Conservation (phyloP, 2,797 vertebrate species). For the Coccyzus lansbergi region DNA sequence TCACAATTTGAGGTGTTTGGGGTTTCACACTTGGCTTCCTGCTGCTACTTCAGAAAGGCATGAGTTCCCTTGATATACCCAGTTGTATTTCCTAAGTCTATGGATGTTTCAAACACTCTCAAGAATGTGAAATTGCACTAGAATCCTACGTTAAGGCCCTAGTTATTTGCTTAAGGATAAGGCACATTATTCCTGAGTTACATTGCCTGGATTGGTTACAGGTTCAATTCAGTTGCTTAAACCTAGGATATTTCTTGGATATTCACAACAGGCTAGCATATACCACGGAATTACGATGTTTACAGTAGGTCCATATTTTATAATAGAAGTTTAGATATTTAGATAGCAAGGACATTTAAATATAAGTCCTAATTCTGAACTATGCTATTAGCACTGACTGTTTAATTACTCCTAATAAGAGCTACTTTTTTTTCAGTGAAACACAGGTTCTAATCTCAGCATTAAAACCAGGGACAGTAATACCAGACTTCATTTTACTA, state of each 20-base stretch:
- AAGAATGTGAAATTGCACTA: background rate
- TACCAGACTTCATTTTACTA: background rate
- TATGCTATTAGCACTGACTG: background rate
- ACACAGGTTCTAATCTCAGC: background rate
- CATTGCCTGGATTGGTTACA: background rate
- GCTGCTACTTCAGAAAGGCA: background rate
- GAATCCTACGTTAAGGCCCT: background rate
- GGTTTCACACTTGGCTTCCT: background rate
- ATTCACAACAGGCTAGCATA: background rate
- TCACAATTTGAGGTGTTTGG: background rate
- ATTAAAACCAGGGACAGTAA: background rate
- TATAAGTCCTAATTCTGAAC: background rate
- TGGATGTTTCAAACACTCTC: background rate
- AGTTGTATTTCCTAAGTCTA: background rate
- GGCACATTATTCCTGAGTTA: background rate
- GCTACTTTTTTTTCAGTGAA: background rate
- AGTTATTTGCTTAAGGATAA: background rate
- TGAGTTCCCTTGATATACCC: background rate
- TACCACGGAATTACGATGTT: background rate
- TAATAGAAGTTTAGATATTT: background rate
- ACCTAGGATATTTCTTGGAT: background rate
- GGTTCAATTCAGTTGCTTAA: background rate
- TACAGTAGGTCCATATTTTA: background rate
- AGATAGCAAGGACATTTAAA: background rate
- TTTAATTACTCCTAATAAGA: background rate